Base-by-base conservation (phyloP, 2,888 invertebrate genomes). In the Drosophila antonietae region DNA sequence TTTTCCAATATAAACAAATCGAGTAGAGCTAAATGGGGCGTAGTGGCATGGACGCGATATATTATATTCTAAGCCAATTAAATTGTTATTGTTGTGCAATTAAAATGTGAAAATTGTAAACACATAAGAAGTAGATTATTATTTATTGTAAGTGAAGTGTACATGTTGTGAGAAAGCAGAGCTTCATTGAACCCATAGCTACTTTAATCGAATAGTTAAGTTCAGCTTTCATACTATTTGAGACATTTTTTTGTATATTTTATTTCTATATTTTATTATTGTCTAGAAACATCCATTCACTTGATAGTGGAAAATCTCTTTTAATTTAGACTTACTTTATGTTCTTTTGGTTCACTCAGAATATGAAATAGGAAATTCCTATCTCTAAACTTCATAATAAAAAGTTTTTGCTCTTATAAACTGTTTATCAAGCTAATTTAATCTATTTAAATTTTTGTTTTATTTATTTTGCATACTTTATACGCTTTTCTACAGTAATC, bases 1-100 rank as follows among this genome's bases (percentile, higher is more conserved):
- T 1, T 18, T 8, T 8, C 14, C 39, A 18, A 14, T 14, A 39
- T 68, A 57, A 74, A 57, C 61, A 68, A 44, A 20, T 33, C 12
- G 33, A 12, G 10, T 3, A 18, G 33, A 20, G 6, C 51, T 51
- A 51, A 51, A n/a, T 51, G 51, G 33, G 23, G 2, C 28, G 28
- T 15, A 28, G 2, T 15, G 9, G 8, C 1, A 23, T 23, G 46
- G 1, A 1, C n/a, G 28, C 8, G 5, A 8, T 28, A 9, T 20
- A 18, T 51, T 14, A 12, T 33, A 18, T 33, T 51, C 31, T 35
- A 14, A 18, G 51, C 35, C 8, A 20, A 14, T 35, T 20, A 14
- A 51, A 35, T 35, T 33, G 33, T 35, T 12, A 4, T 33, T 18
- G 14, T 8, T 14, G 8, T 0, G 7, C 14, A 51, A 35, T 51